phyloP scores from a whole-genome alignment of 2,113 vertebrate species.

The Marmota monax region DNA sequence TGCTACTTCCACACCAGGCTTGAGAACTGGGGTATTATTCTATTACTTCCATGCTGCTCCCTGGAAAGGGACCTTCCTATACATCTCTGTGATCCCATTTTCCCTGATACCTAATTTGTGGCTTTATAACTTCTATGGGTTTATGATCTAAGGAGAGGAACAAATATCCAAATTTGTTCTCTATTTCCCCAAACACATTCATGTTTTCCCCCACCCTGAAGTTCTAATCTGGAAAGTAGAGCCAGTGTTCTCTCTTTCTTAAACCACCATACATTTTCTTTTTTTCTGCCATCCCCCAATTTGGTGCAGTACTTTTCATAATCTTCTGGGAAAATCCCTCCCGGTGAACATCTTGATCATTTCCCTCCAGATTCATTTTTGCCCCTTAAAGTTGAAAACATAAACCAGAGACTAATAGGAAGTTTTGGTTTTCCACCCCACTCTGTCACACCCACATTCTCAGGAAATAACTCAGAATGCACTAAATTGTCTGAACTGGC shows the following conservation, averaged over 20 bases:
- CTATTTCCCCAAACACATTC: not conserved
- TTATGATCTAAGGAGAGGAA: not conserved
- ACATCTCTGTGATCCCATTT: not conserved
- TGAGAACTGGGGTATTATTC: not conserved
- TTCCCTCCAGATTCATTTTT: conserved; percentile 52
- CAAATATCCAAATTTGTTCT: not conserved
- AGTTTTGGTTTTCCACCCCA: conserved; percentile 44
- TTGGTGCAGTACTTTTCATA: not conserved
- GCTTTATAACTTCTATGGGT: not conserved
- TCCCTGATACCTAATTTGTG: not conserved
- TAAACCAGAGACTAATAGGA: conserved; percentile 45
- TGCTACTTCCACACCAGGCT: not conserved
- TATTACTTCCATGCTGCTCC: not conserved
- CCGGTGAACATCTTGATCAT: not conserved
- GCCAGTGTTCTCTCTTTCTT: not conserved
- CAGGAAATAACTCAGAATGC: conserved; percentile 75
- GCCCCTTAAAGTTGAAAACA: conserved; percentile 43
- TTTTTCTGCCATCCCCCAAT: not conserved
- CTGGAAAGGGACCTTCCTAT: not conserved
- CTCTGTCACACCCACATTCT: conserved; percentile 53
- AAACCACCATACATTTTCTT: not conserved
- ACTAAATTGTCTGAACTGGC: conserved; percentile 31
- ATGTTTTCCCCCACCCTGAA: not conserved
- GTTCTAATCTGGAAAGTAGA: not conserved
- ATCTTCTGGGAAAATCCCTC: conserved; percentile 55